Base-by-base conservation (phyloP, 2,113 vertebrate genomes). In the Chlorocebus sabaeus region DNA sequence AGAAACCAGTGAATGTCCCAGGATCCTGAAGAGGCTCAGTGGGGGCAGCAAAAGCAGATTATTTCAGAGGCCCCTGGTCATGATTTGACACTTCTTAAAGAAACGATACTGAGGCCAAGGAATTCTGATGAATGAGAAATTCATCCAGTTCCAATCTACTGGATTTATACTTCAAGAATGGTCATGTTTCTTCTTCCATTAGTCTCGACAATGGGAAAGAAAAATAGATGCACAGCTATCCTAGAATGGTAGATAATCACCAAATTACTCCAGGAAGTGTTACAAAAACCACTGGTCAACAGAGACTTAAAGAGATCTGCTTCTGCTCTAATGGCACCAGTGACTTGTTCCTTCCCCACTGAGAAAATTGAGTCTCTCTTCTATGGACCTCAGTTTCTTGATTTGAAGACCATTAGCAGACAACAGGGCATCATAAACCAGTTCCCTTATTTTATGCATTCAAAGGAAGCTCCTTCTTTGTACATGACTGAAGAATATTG, bases 51-150 rank as follows among this genome's bases (percentile, higher is more conserved):
- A 90, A 82, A 81, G 6, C 18, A 45, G 61, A 48, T 87, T 59
- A 78, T 80, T 90, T 90, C 64, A 25, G 92, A 87, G 61, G 30
- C 6, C 27, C 16, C 79, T 76, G 78, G 64, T 48, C 32, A 23
- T 59, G 59, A 97, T 22, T 52, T 92, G 91, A 94, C 59, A 73
- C 35, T 67, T 87, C 84, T 92, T 67, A 75, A 95, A 73, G 87
- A 87, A 92, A 72, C 0, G 18, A 91, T 91, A 40, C 35, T 27
- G 22, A 94, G 78, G 25, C 52, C 68, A 89, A 35, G 22, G 23
- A 93, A 27, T 23, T 85, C 45, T 89, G 76, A 88, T 82, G 59
- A 32, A 57, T 32, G 38, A 87, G 35, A 87, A 92, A 94, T 81
- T 52, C 48, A n/a, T 61, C 30, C 40, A 57, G 17, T 87, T 95